Evolutionary conservation across 2,113 vertebrate genomes (phyloP), one percentile per base, ranked within the genome.

Genomic region (Gymnocephalus cernua): DNA sequence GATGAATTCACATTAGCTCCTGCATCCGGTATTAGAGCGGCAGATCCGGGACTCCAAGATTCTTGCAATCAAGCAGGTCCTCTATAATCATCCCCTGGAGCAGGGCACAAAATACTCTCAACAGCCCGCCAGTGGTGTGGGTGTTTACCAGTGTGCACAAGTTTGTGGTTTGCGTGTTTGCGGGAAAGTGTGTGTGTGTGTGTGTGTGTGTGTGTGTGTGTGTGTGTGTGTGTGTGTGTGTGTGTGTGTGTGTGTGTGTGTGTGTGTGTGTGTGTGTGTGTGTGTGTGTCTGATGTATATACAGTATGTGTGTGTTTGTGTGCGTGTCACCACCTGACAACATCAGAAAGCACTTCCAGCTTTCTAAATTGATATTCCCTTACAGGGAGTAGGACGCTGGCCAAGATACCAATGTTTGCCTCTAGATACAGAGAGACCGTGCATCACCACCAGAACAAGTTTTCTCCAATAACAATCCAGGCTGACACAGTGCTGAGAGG

Each of bases 1-100:
- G 11, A 86, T 83, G 45, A 80, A 87, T 91, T 85, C 66, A 41
- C 86, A 88, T 91, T 83, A 86, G 80, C 44, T 35, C 77, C 83
- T 23, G 70, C 81, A 78, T 88, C 84, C 73, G 73, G 73, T 76
- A 62, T 79, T 83, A 75, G 62, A 84, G 73, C 57, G 0, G 32
- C 75, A 61, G 79, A 86, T 89, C 87, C 85, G 81, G 86, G 56
- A 38, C 70, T 71, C 59, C 32, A 9, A 77, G 67, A 80, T 79
- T 65, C 70, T 66, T 65, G 88, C 83, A 93, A 92, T 92, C 88
- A 92, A 89, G 90, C 79, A 73, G 63, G 82, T 83, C 78, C 32
- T 77, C 74, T 66, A 35, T 85, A 86, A 92, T 91, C 53, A 50
- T 66, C 78, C 80, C 82, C 84, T 76, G 53, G 67, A 82, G 88